These are phyloP conservation scores for Coptodon bakossiorum DNA, from an alignment of 2,113 vertebrate genomes.

Conservation along the genomic window DNA sequence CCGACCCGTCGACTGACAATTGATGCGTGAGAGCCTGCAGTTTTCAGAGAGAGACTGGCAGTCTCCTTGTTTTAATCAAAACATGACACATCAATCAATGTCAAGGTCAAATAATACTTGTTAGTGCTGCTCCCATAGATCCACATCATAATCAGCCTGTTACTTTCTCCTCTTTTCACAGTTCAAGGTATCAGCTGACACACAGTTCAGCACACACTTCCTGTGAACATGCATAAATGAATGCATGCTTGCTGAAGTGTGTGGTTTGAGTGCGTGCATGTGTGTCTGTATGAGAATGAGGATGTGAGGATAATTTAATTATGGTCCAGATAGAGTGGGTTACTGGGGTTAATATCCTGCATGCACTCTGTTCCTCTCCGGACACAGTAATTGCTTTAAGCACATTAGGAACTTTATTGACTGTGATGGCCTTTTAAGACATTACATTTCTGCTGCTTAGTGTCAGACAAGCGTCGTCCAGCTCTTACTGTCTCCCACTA, in stretches of 20 bases:
- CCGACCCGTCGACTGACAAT: not conserved
- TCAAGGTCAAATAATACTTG: not conserved
- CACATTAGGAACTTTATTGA: conserved; percentile 73
- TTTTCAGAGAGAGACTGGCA: not conserved
- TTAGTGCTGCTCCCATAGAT: not conserved
- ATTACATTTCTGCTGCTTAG: conserved; percentile 66
- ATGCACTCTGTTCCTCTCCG: conserved; percentile 65
- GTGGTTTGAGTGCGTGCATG: not conserved
- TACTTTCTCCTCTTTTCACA: not conserved
- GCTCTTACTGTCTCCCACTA: conserved; percentile 40
- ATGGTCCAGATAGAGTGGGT: conserved; percentile 64
- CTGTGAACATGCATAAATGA: not conserved
- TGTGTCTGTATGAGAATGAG: conserved; percentile 33
- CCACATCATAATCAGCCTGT: not conserved
- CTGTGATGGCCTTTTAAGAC: conserved; percentile 70
- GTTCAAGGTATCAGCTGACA: not conserved
- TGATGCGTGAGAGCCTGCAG: not conserved
- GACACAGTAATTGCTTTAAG: conserved; percentile 71
- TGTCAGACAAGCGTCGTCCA: conserved; percentile 59
- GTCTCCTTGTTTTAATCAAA: not conserved
- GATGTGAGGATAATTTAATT: conserved; percentile 71
- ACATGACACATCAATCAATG: conserved; percentile 1
- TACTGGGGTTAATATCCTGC: conserved; percentile 70
- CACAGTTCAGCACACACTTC: not conserved
- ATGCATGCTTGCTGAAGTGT: not conserved